Evolutionary conservation across 2,888 invertebrate species (phyloP), one percentile per base, ranked within the genome.

Genomic region (Cerastis leucographa): DNA sequence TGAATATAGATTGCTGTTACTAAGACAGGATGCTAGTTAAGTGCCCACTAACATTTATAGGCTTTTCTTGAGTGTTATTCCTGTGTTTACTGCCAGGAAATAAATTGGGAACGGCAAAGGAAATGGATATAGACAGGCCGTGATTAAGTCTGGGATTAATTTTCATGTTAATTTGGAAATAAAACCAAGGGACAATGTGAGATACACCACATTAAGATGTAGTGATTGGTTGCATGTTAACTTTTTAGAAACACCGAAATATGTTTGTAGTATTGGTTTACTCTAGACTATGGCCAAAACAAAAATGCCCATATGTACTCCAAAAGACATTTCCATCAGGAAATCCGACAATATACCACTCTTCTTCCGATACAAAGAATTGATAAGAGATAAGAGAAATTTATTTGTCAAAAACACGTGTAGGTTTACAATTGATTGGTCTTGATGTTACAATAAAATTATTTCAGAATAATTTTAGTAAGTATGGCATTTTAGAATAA

Each of bases 1-100:
- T 88, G 87, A 86, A 87, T 87, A 87, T 87, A 87, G 85, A 87
- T 88, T 84, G 88, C 81, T 80, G 79, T 29, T 80, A 77, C 81
- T 78, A 81, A 88, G 87, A 87, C 87, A 86, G 81, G 85, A 82
- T 35, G 74, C 79, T 82, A 78, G 83, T 87, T 86, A 82, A 88
- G 78, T 86, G 76, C 72, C 88, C 80, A 88, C 87, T 84, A 87
- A 87, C 87, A 84, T 87, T 87, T 81, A 87, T 85, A 82, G 83
- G 77, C 65, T 71, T 83, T 85, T 88, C 85, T 88, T 82, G 75
- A 71, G 68, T 42, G 82, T 78, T 68, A 84, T 85, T 78, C 56
- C 72, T 71, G 44, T 68, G 84, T 85, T 84, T 73, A 84, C 68
- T 59, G 73, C 85, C 82, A 56, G 61, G 44, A 82, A 78, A 84